A percentile compares a stretch with the other conserved stretches of the same genome.
phyloP scores from a whole-genome alignment of 2,113 vertebrate species.

The Limnothrissa miodon region DNA sequence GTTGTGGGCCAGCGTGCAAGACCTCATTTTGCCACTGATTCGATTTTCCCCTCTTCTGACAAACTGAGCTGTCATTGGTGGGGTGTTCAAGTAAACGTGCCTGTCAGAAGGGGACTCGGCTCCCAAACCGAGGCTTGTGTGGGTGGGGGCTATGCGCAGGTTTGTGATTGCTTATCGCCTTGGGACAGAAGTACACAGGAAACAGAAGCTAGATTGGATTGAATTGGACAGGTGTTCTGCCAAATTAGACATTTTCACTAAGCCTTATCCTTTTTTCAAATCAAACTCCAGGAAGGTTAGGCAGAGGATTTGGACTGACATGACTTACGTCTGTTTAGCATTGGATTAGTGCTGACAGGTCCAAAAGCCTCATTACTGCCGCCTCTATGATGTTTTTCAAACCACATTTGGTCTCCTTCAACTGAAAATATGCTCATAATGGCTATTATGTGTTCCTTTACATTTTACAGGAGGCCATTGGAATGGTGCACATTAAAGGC shows the following conservation, averaged over 20 bases:
- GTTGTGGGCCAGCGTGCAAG: slow-evolving; percentile 6
- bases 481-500: slow-evolving; percentile 82
- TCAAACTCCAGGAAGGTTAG: neutral
- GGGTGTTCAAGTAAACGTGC: neutral
- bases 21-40: slow-evolving; percentile 4
- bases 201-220: neutral
- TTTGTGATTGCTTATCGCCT: neutral
- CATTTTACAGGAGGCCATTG: slow-evolving; percentile 74
- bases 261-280: neutral
- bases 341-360: neutral
- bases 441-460: neutral
- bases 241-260: neutral
- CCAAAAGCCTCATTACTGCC: neutral
- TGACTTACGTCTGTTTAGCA: neutral
- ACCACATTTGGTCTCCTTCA: neutral
- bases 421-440: neutral
- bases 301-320: neutral
- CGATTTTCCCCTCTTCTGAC: neutral
- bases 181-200: neutral
- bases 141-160: neutral
- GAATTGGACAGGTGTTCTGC: neutral
- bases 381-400: neutral
- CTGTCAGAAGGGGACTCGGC: neutral
- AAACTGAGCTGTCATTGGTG: slow-evolving; percentile 12
- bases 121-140: neutral